Evolutionary conservation across 2,888 invertebrate species (phyloP).

Genomic region (Campaea margaritaria): DNA sequence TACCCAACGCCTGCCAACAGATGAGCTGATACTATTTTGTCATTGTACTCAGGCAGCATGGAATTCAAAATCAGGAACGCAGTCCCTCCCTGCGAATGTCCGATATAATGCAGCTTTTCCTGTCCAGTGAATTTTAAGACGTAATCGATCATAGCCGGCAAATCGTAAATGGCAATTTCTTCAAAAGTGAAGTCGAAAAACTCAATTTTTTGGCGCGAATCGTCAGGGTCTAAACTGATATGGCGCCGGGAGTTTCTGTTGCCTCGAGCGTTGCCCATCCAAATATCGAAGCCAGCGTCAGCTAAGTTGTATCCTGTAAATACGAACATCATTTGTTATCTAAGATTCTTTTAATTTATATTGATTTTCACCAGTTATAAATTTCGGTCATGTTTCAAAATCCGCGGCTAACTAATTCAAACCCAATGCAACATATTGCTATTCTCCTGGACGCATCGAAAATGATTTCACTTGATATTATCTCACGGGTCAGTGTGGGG

Average conservation of each 20-base stretch:
- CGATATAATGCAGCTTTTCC: constrained; percentile 68
- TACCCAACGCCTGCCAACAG: constrained; percentile 70
- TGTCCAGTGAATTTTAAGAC: constrained; percentile 55
- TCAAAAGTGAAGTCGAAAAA: constrained; percentile 75
- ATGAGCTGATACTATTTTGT: constrained; percentile 66
- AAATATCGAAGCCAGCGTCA: constrained; percentile 89
- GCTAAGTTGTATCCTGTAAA: constrained; percentile 87
- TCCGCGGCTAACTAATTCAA: no score
- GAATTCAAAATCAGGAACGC: constrained; percentile 62
- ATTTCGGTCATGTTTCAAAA: no score
- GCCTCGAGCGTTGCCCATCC: constrained; percentile 94
- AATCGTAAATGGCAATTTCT: constrained; percentile 67
- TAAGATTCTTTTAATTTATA: not conserved
- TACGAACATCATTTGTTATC: not conserved
- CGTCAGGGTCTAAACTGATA: constrained; percentile 59
- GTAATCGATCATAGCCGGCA: constrained; percentile 71
- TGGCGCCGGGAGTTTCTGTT: constrained; percentile 89
- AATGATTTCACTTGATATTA: no score
- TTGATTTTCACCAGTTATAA: no score
- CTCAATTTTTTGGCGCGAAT: constrained; percentile 41
- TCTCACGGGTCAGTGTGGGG: no score
- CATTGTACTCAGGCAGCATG: constrained; percentile 63
- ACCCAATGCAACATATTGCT: no score
- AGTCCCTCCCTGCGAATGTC: constrained; percentile 77
- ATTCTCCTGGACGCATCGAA: no score